Base-by-base conservation (phyloP, 1,140 invertebrate genomes). In the Philopotamus ludificatus region DNA sequence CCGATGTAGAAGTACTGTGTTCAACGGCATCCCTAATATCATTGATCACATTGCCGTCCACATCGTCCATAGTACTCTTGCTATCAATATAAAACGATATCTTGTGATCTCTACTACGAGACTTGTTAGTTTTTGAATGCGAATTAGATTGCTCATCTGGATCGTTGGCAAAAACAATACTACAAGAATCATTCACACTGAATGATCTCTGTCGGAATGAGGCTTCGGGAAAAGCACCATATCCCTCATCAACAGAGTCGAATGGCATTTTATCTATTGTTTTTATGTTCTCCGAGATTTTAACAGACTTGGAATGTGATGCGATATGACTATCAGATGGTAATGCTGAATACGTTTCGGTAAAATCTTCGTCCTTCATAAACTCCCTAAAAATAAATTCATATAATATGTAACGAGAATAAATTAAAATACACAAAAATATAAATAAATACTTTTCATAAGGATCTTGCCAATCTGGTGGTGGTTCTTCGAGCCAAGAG, bases 401-500 rank as follows among this genome's bases (percentile, higher is more conserved):
- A 50, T 25, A 12, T 10, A 4, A n/a, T 26, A 53, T 28, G 28
- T 2, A 53, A 1, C 15, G n/a, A 9, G 3, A 28, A 49, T 20
- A 20, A 18, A 18, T 34, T 34, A 47, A n/a, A 4, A 7, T 9
- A 9, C 44, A 47, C 8, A 16, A 15, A 62, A 21, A 50, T 47
- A 9, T 39, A 51, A 62, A 3, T 22, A 57, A 61, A 53, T 44
- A 70, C 68, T 54, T 70, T 57, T 70, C 63, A 12, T 58, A 66
- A n/a, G 64, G 64, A 73, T 95, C 87, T 76, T 94, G 88, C 93
- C 94, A 97, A 0, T 86, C 89, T 8, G 81, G 75, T 3, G 96
- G 95, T 21, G 95, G 95, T 51, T 86, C 86, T 78, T 98, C 95
- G 0, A 94, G 76, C 96, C 95, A 98, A 0, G 94, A 88, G 81